A percentile compares a stretch with the other conserved stretches of the same genome.
Conservation (phyloP, 2,888 invertebrate species). For the Machimus atricapillus region DNA sequence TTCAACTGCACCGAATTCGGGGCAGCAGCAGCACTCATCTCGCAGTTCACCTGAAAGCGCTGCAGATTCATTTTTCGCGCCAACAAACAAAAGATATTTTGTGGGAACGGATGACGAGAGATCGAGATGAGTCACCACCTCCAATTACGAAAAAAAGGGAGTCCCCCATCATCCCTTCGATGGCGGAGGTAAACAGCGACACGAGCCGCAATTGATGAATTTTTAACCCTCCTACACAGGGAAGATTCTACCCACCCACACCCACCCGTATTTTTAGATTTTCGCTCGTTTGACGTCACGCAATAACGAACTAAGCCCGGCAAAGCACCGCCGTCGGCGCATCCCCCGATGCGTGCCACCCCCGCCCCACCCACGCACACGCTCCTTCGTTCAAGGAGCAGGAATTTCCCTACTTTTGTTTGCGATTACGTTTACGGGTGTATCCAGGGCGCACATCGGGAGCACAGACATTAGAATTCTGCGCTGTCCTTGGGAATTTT, state of each 20-base stretch:
- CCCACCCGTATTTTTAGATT: background rate
- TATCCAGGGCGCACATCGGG: background rate
- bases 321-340: background rate
- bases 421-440: background rate
- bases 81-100: background rate
- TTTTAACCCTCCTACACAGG: background rate
- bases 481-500: background rate
- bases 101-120: background rate
- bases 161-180: background rate
- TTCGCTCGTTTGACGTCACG: slow-evolving; percentile 14
- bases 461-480: background rate
- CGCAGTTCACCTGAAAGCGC: background rate
- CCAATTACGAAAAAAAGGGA: background rate
- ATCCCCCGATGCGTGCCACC: background rate
- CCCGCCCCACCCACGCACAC: background rate
- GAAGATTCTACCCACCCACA: background rate
- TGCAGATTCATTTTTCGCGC: background rate
- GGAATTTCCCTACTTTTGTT: background rate
- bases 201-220: background rate
- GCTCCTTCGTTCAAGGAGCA: background rate
- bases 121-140: background rate
- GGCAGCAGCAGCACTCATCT: background rate
- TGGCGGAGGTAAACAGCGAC: background rate
- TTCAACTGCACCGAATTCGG: background rate
- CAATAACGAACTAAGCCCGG: background rate